Conservation (phyloP, 1,140 invertebrate genomes). For the Euura saliciscinereae region DNA sequence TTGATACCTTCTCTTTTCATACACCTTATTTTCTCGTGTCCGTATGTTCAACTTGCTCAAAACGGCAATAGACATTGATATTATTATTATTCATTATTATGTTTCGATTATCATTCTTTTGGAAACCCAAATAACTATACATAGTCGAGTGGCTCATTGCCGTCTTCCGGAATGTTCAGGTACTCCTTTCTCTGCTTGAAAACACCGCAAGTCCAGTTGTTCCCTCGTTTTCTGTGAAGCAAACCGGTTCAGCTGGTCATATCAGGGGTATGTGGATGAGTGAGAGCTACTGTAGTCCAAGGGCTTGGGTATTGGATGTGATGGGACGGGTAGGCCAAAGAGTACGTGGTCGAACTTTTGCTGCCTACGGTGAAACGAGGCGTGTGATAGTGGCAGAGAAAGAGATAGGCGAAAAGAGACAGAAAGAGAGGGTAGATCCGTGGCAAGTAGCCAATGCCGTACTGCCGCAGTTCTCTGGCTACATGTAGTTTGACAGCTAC, state of each 20-base stretch:
- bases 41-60: too few relatives aligned
- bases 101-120: too few relatives aligned
- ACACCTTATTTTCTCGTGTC: too few relatives aligned
- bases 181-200: too few relatives aligned
- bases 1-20: too few relatives aligned
- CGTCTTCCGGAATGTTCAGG: too few relatives aligned
- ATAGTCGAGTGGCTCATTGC: too few relatives aligned
- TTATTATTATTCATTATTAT: too few relatives aligned
- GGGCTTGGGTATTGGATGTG: conserved; percentile 8
- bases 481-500: conserved; percentile 33
- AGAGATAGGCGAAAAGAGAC: neutral
- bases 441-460: conserved; percentile 51
- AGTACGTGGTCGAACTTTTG: conserved; percentile 9
- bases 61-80: too few relatives aligned
- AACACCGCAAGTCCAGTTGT: neutral
- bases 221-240: neutral
- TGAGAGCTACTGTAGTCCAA: neutral
- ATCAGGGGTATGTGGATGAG: conserved; percentile 4
- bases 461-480: conserved; percentile 48
- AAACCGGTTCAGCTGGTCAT: conserved; percentile 13
- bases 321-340: conserved; percentile 11
- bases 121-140: too few relatives aligned
- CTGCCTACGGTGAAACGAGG: conserved; percentile 10
- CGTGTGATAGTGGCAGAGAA: neutral
- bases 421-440: conserved; percentile 26